phyloP scores from a whole-genome alignment of 2,797 vertebrate species.

The Octomys mimax region DNA sequence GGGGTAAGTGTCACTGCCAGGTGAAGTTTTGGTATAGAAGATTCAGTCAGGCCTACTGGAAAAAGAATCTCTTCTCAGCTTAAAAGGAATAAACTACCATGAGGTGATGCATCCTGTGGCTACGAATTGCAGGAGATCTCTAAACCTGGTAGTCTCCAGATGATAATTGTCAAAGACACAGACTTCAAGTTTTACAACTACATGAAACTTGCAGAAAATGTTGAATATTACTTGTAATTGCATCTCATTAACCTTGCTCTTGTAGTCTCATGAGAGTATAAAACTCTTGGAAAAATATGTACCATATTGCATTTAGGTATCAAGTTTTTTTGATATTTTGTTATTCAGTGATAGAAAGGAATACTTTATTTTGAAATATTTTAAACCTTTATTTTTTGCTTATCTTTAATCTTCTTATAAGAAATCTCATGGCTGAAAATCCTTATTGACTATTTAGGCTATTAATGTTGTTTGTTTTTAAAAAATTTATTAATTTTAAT shows the following conservation, averaged over 20 bases:
- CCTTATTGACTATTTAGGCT: slow-evolving; percentile 41
- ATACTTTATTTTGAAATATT: neutral
- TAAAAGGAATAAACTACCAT: no score
- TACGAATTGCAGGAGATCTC: neutral
- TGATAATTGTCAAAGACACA: neutral
- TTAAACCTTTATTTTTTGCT: neutral
- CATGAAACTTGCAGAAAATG: neutral
- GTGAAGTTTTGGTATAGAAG: neutral
- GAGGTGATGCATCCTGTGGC: neutral
- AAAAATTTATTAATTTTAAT: no score
- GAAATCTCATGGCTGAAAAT: slow-evolving; percentile 47
- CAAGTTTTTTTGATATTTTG: neutral
- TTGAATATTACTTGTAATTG: no score
- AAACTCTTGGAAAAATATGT: neutral
- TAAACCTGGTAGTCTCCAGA: accelerated
- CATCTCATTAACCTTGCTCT: no score
- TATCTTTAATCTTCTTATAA: slow-evolving; percentile 63
- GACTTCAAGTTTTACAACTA: accelerated
- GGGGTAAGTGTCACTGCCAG: no score
- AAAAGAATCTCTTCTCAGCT: neutral
- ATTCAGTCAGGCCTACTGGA: neutral
- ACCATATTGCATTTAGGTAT: neutral
- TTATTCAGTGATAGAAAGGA: neutral
- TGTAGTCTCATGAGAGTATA: accelerated
- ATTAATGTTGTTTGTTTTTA: slow-evolving; percentile 32